These are phyloP conservation scores for Virgularia gustaviana DNA, from an alignment of 92 coral and sea anemone genomes.

Conservation along the genomic window DNA sequence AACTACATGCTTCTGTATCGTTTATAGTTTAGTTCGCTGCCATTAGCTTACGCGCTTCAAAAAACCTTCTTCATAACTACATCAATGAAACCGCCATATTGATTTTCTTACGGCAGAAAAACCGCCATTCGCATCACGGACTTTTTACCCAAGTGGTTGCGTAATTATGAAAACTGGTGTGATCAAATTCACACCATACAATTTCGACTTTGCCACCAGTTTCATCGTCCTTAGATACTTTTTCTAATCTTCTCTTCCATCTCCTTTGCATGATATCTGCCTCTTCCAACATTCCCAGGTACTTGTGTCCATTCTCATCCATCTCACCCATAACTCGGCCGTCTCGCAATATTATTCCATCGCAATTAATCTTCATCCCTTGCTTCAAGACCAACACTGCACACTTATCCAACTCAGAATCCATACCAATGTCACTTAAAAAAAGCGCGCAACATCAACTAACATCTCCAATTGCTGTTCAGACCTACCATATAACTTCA, in stretches of 20 bases:
- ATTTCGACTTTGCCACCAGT: constrained; percentile 14
- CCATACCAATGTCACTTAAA: constrained; percentile 14
- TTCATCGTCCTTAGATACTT: constrained; percentile 29
- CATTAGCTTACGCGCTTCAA: too few species aligned
- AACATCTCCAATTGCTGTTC: too few species aligned
- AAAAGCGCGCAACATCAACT: constrained; percentile 21
- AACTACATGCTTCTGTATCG: too few species aligned
- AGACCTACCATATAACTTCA: too few species aligned
- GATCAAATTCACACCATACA: constrained; percentile 16
- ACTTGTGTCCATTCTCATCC: constrained; percentile 40
- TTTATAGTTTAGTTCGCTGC: too few species aligned
- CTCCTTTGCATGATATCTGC: constrained; percentile 33
- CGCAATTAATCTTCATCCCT: constrained; percentile 22
- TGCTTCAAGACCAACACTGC: constrained; percentile 32
- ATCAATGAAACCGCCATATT: too few species aligned
- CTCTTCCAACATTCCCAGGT: constrained; percentile 39
- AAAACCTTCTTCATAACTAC: too few species aligned
- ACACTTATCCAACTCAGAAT: constrained; percentile 40
- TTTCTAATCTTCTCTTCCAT: constrained; percentile 31
- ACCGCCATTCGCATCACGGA: too few species aligned
- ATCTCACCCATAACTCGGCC: constrained; percentile 30
- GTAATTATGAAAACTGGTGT: too few species aligned
- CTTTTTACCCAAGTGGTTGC: too few species aligned
- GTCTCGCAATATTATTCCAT: constrained; percentile 33
- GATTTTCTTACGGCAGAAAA: too few species aligned